A percentile compares a stretch with the other conserved stretches of the same genome.
Evolutionary conservation across 2,888 invertebrate species (phyloP).

Genomic region (Zeuzera pyrina): DNA sequence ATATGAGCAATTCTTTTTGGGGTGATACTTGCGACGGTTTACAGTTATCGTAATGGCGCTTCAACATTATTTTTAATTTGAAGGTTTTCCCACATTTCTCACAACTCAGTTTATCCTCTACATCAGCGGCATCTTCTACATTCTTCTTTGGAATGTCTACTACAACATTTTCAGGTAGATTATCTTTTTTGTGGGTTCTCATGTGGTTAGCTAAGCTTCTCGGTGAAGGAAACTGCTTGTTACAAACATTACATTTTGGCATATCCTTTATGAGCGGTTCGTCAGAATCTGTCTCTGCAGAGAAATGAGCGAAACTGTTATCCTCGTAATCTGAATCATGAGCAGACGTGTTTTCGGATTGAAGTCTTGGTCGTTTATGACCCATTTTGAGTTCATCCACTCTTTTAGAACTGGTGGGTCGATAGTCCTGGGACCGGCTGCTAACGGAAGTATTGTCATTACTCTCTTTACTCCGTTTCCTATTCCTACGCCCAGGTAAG

Average conservation of each 20-base stretch:
- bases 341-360: constrained; percentile 24
- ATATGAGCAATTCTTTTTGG: constrained; percentile 44
- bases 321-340: constrained; percentile 56
- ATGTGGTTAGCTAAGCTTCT: constrained; percentile 33
- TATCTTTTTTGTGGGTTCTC: constrained; percentile 27
- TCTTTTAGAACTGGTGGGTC: constrained; percentile 40
- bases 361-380: constrained; percentile 35
- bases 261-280: constrained; percentile 34
- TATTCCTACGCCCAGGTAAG: constrained; percentile 29
- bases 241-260: constrained; percentile 41
- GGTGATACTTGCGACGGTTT: constrained; percentile 18
- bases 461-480: constrained; percentile 55
- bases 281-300: constrained; percentile 54
- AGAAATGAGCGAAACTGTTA: constrained; percentile 35
- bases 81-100: constrained; percentile 53
- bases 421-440: constrained; percentile 39
- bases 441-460: constrained; percentile 38
- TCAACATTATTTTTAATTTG: constrained; percentile 64
- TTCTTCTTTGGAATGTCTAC: constrained; percentile 26
- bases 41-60: constrained; percentile 49
- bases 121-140: constrained; percentile 29
- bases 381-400: constrained; percentile 43
- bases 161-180: constrained; percentile 11
- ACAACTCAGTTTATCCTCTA: constrained; percentile 45
- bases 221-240: constrained; percentile 30